Base-by-base conservation (phyloP, 2,113 vertebrate species). In the Salminus brasiliensis region DNA sequence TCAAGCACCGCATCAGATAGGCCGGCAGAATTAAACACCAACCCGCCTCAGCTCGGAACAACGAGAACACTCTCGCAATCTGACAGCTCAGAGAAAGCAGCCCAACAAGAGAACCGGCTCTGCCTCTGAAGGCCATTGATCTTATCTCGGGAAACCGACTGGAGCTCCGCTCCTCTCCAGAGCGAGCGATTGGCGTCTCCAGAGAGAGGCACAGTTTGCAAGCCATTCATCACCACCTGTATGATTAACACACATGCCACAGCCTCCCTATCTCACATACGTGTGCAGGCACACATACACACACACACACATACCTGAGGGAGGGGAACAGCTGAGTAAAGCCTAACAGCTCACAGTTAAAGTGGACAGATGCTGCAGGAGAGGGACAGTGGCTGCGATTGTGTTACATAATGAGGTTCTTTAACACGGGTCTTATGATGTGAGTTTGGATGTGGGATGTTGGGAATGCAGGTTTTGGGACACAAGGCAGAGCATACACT, bases 81-180 rank as follows among this genome's bases (percentile, higher is more conserved):
- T 59, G 47, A 68, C 78, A 59, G 70, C 60, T 59, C 47, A 0
- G 29, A 10, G 34, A 60, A 79, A 63, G 77, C 68, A 72, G 43
- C 23, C 1, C 18, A 62, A 32, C 52, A 43, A 36, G 72, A 62
- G 65, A 75, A 70, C 76, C 74, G 65, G 65, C 59, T 76, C 66
- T 55, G 60, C 69, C 47, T 16, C 53, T 75, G 72, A 81, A 71
- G 43, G 65, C 67, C 66, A 81, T 81, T 65, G 80, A 81, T 76
- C 80, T 80, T 68, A 63, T 80, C 71, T 9, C 8, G 25, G 9
- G 16, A 47, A 49, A 49, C 67, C 29, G 67, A 49, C 25, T 73
- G 36, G 52, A 25, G 62, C 18, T 80, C 29, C 53, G n/a, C 53
- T 71, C 32, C 45, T 62, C 60, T 36, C 18, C 70, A 43, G 30